Evolutionary conservation across 2,113 vertebrate genomes (phyloP).

Genomic region (Podarcis cretensis): DNA sequence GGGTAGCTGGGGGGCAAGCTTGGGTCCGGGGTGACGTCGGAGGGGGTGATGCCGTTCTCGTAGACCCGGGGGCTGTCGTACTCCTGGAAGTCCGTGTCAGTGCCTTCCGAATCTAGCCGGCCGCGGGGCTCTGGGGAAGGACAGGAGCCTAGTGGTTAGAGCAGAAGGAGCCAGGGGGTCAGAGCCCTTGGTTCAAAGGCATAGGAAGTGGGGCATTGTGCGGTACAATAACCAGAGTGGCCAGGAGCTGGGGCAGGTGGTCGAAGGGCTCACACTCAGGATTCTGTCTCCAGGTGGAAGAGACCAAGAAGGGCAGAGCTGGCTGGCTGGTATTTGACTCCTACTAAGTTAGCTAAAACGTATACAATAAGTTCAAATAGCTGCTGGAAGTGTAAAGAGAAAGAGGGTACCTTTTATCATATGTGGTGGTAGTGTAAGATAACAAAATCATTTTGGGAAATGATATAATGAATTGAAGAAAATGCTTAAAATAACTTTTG

Average conservation of each 20-base stretch:
- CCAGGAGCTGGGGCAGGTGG: too few relatives aligned
- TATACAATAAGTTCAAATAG: too few relatives aligned
- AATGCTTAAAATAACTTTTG: too few relatives aligned
- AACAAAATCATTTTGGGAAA: too few relatives aligned
- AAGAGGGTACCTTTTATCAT: too few relatives aligned
- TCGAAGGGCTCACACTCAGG: neutral
- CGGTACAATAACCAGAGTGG: neutral
- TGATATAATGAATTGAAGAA: too few relatives aligned
- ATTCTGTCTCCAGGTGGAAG: neutral
- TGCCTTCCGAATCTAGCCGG: conserved; percentile 70
- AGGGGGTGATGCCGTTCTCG: conserved; percentile 72
- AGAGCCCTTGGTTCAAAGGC: neutral
- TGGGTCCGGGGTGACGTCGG: conserved; percentile 69
- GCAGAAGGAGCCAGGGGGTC: too few relatives aligned
- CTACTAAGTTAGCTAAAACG: too few relatives aligned
- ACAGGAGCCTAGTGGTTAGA: neutral
- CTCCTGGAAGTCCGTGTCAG: conserved; percentile 69
- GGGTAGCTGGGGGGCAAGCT: conserved; percentile 56
- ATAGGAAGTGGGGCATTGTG: neutral
- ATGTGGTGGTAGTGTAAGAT: too few relatives aligned
- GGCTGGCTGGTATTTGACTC: too few relatives aligned
- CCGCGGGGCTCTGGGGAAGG: conserved; percentile 56
- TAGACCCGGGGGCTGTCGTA: conserved; percentile 70
- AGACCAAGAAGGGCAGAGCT: neutral
- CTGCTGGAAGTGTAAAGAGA: too few relatives aligned